Base-by-base conservation (phyloP, 2,113 vertebrate genomes). In the Motacilla tschutschensis region DNA sequence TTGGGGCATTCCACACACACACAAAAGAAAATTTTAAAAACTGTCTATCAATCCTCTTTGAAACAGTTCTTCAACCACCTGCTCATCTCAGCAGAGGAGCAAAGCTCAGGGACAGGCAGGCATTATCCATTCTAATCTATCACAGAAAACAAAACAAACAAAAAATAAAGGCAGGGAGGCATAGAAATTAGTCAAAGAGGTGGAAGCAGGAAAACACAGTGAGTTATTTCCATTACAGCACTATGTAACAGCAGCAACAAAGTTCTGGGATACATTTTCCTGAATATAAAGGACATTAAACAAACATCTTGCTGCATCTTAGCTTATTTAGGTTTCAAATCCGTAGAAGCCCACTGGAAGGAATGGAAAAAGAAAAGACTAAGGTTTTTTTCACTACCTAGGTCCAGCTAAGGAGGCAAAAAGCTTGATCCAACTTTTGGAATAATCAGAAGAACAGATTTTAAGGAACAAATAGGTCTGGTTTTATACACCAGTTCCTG, bases 361-460 rank as follows among this genome's bases (percentile, higher is more conserved):
- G 62, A 88, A 59, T 21, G 3, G 41, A 6, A 43, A 75, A 80
- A 50, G 59, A 60, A 22, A 25, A 69, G 21, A 38, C 10, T 48
- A 64, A 51, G 20, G 11, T 14, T 78, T 88, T 28, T 31, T 73
- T 77, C 18, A 53, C 43, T 67, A 62, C 21, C 36, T 71, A 70
- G 18, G 36, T 28, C 47, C 71, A 80, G 35, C 14, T 22, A 83
- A 36, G 26, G 17, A 75, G 20, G 43, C 19, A 60, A 91, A 70
- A 87, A 50, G 12, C 17, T 80, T 87, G 12, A 35, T 38, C 31
- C 26, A 75, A 17, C 31, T 57, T 87, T 57, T 4, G 15, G 36
- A 88, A 77, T 22, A 47, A 87, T 38, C 28, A 55, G 51, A 71
- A 85, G 28, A 87, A 71, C 36, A 82, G 25, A 82, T 48, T 79